These are phyloP conservation scores for Acrobasis repandana DNA, from an alignment of 2,888 invertebrate species.

Conservation along the genomic window DNA sequence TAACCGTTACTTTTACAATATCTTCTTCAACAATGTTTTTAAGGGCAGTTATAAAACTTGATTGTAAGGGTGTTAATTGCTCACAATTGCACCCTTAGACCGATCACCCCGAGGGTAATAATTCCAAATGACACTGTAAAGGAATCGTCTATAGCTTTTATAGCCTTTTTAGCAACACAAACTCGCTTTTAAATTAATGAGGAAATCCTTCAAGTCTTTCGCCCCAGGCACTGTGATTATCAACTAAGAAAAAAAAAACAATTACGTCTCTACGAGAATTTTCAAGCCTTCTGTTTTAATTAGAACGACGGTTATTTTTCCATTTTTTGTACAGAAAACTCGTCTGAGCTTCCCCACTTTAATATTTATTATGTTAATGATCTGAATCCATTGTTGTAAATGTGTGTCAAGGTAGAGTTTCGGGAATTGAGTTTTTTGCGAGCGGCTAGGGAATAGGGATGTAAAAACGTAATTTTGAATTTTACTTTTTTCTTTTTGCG, in stretches of 20 bases:
- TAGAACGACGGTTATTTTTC: slow-evolving; percentile 50
- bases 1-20: slow-evolving; percentile 11
- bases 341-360: slow-evolving; percentile 15
- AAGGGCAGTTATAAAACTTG: slow-evolving; percentile 19
- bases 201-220: slow-evolving; percentile 49
- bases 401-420: slow-evolving; percentile 25
- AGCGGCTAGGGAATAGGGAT: slow-evolving; percentile 5
- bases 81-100: slow-evolving; percentile 21
- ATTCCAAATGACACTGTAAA: slow-evolving; percentile 40
- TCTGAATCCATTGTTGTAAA: slow-evolving; percentile 24
- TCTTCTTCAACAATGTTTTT: slow-evolving; percentile 9
- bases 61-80: slow-evolving; percentile 23
- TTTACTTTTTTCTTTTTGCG: background rate
- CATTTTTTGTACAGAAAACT: slow-evolving; percentile 28
- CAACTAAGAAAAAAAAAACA: slow-evolving; percentile 55
- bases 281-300: slow-evolving; percentile 61
- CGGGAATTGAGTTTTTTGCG: slow-evolving; percentile 4
- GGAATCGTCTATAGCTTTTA: slow-evolving; percentile 41
- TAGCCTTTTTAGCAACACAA: slow-evolving; percentile 42
- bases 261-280: slow-evolving; percentile 48
- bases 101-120: slow-evolving; percentile 19
- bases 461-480: slow-evolving; percentile 8
- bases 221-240: slow-evolving; percentile 47
- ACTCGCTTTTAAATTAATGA: slow-evolving; percentile 53
- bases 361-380: slow-evolving; percentile 30